phyloP scores from a whole-genome alignment of 1,140 invertebrate genomes.

The Charaxes varanes region DNA sequence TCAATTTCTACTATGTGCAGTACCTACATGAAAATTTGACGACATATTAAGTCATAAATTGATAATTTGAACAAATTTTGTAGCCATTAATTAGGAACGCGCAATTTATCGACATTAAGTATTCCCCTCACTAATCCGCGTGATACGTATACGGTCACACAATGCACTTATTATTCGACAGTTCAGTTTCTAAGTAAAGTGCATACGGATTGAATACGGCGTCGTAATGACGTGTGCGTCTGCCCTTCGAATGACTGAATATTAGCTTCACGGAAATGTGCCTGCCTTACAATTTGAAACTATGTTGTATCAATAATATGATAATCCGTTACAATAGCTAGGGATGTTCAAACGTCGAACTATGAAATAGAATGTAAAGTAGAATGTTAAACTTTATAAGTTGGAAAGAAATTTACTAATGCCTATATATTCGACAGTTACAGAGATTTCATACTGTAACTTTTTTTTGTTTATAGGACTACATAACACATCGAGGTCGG shows the following conservation, averaged over 20 bases:
- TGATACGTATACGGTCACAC: constrained; percentile 63
- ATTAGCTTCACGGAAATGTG: constrained; percentile 34
- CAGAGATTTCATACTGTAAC: no score
- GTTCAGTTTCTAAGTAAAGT: constrained; percentile 71
- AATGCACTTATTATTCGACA: constrained; percentile 72
- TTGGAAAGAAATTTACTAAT: no score
- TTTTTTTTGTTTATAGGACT: no score
- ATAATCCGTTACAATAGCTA: constrained; percentile 20
- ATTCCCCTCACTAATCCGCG: constrained; percentile 67
- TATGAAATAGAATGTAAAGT: no score
- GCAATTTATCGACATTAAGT: constrained; percentile 60
- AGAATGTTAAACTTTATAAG: no score
- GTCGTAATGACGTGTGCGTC: constrained; percentile 56
- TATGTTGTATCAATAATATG: constrained; percentile 17
- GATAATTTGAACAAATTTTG: no score
- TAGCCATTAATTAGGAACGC: constrained; percentile 9
- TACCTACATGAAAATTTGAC: no score
- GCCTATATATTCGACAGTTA: no score
- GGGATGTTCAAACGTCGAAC: no score
- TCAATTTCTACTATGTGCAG: no score
- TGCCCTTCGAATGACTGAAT: constrained; percentile 58
- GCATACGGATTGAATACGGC: constrained; percentile 57
- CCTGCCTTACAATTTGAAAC: constrained; percentile 16
- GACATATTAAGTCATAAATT: no score
- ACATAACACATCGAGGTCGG: no score